A percentile compares a stretch with the other conserved stretches of the same genome.
These are phyloP conservation scores for Aplocera efformata DNA, from an alignment of 2,888 invertebrate species.

Conservation along the genomic window DNA sequence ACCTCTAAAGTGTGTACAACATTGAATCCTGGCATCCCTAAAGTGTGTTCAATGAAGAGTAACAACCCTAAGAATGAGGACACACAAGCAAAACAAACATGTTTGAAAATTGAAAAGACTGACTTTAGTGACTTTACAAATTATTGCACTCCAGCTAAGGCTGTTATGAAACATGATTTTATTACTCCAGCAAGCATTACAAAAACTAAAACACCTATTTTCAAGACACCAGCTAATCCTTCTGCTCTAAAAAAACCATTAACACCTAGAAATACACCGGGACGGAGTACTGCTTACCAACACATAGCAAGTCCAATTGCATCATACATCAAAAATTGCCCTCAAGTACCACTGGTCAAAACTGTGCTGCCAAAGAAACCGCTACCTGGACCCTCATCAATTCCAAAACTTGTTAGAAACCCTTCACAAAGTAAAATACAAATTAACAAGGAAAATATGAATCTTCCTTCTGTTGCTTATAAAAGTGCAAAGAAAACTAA, in stretches of 20 bases:
- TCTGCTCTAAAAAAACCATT: constrained; percentile 37
- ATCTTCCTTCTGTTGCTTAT: constrained; percentile 53
- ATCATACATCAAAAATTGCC: constrained; percentile 57
- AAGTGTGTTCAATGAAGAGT: too few species aligned
- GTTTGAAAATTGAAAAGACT: constrained; percentile 3
- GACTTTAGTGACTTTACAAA: constrained; percentile 10
- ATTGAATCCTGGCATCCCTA: too few species aligned
- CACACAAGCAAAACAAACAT: neutral
- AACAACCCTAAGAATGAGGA: neutral
- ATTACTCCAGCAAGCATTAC: constrained; percentile 28
- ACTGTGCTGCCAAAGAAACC: constrained; percentile 56
- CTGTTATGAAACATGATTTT: constrained; percentile 18
- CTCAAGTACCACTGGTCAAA: constrained; percentile 52
- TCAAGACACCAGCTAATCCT: constrained; percentile 50
- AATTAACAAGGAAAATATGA: constrained; percentile 51
- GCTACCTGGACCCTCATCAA: constrained; percentile 45
- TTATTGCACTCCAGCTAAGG: constrained; percentile 37
- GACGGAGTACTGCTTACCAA: constrained; percentile 44
- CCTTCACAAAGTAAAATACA: constrained; percentile 24
- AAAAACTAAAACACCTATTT: constrained; percentile 32
- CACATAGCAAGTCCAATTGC: constrained; percentile 65
- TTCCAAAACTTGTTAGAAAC: constrained; percentile 47
- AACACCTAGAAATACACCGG: constrained; percentile 41
- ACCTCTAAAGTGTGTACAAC: too few species aligned
- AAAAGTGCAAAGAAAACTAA: constrained; percentile 57